phyloP scores from a whole-genome alignment of 1,140 invertebrate species.

The Euborellia annulipes region DNA sequence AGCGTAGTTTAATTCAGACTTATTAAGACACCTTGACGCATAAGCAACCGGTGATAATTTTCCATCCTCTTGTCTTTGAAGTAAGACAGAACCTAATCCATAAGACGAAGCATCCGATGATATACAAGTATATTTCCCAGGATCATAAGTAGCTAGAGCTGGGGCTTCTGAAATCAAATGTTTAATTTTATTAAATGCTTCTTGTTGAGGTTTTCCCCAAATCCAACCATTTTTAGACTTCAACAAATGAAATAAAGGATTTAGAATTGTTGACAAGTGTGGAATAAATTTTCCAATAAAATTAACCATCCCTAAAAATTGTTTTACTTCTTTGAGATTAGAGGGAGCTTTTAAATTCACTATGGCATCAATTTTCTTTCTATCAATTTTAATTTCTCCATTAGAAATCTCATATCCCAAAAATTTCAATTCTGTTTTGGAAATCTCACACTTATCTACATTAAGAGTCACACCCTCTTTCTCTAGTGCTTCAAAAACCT shows the following conservation, averaged over 20 bases:
- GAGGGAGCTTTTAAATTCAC: not conserved
- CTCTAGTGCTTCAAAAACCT: not conserved
- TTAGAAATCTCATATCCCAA: not conserved
- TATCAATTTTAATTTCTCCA: not conserved
- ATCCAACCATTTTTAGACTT: conserved; percentile 16
- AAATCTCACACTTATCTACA: not conserved
- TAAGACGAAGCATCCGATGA: conserved; percentile 9
- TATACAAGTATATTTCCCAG: conserved; percentile 6
- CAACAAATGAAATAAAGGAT: conserved; percentile 17
- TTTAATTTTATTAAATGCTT: conserved; percentile 18
- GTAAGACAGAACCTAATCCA: conserved; percentile 15
- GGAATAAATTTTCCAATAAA: conserved; percentile 26
- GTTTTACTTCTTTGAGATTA: not conserved
- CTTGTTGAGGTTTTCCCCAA: conserved; percentile 14
- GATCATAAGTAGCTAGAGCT: conserved; percentile 19
- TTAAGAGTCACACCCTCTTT: not conserved
- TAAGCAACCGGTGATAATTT: conserved; percentile 22
- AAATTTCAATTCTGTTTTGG: not conserved
- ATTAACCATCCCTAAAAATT: conserved; percentile 24
- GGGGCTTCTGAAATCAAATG: conserved; percentile 15
- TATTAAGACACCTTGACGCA: conserved; percentile 14
- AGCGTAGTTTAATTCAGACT: conserved; percentile 19
- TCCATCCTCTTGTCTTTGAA: too few relatives aligned
- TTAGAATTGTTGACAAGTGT: conserved; percentile 16
- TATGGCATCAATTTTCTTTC: not conserved